Conservation (phyloP, 2,113 vertebrate genomes). For the Fulmarus glacialis region DNA sequence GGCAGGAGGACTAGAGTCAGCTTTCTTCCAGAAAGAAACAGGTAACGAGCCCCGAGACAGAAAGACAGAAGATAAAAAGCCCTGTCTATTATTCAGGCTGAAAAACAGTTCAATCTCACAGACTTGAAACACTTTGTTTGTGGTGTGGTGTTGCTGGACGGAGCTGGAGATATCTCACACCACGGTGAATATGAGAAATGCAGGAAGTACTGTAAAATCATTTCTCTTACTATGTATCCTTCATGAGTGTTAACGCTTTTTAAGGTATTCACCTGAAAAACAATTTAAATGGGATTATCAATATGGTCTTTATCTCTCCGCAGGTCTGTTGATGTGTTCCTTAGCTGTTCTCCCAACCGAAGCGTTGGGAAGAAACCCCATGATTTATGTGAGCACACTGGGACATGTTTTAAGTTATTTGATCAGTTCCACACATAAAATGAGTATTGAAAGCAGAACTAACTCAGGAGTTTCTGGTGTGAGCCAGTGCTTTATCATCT, state of each 20-base stretch:
- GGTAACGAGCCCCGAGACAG: fast-evolving
- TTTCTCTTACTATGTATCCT: too few relatives aligned
- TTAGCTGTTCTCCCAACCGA: background rate
- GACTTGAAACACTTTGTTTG: fast-evolving
- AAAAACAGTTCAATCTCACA: fast-evolving
- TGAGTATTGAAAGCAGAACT: background rate
- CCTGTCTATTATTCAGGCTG: background rate
- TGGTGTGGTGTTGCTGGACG: fast-evolving
- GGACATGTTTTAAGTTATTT: background rate
- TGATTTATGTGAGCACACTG: fast-evolving
- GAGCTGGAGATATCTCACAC: background rate
- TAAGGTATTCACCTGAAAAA: background rate
- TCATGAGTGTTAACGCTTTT: background rate
- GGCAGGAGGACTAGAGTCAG: background rate
- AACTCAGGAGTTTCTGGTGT: background rate
- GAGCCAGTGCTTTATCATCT: background rate
- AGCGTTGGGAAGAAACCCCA: fast-evolving
- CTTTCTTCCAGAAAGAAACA: background rate
- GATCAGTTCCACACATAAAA: background rate
- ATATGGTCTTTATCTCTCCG: fast-evolving
- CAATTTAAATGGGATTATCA: fast-evolving
- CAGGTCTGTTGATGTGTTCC: background rate
- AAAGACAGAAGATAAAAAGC: background rate
- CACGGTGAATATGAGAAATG: background rate
- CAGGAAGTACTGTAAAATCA: background rate